phyloP scores from a whole-genome alignment of 2,888 invertebrate genomes.

The Acholoe squamosa region DNA sequence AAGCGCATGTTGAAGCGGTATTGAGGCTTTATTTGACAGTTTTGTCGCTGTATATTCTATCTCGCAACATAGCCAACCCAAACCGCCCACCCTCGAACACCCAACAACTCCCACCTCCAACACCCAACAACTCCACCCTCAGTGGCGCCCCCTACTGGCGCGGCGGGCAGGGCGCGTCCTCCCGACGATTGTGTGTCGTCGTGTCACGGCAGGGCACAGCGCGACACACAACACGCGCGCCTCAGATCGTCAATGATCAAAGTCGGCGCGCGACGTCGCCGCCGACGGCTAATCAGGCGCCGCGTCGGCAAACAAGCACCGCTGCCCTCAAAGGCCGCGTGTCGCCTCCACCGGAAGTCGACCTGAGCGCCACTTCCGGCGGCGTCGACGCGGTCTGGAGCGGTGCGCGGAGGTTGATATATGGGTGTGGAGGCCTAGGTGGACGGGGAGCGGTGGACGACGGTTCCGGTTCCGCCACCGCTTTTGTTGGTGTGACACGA shows the following conservation, averaged over 20 bases:
- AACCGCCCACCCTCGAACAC: background rate
- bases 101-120: background rate
- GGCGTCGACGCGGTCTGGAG: background rate
- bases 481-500: background rate
- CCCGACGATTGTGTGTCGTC: constrained; percentile 25
- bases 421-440: background rate
- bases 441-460: background rate
- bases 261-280: constrained; percentile 12
- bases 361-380: constrained; percentile 34
- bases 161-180: constrained; percentile 3
- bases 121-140: background rate
- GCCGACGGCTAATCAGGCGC: constrained; percentile 29
- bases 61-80: background rate
- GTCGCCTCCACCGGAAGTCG: constrained; percentile 23
- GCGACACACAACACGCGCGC: background rate
- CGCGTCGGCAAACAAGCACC: constrained; percentile 17
- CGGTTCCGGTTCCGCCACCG: constrained; percentile 14
- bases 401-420: background rate
- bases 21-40: background rate
- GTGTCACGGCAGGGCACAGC: background rate
- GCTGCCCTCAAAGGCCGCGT: background rate
- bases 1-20: too few relatives aligned
- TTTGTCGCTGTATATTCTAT: background rate
- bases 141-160: background rate
- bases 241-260: constrained; percentile 46